Conservation (phyloP, 2,113 vertebrate species). For the Rhinolophus ferrumequinum region DNA sequence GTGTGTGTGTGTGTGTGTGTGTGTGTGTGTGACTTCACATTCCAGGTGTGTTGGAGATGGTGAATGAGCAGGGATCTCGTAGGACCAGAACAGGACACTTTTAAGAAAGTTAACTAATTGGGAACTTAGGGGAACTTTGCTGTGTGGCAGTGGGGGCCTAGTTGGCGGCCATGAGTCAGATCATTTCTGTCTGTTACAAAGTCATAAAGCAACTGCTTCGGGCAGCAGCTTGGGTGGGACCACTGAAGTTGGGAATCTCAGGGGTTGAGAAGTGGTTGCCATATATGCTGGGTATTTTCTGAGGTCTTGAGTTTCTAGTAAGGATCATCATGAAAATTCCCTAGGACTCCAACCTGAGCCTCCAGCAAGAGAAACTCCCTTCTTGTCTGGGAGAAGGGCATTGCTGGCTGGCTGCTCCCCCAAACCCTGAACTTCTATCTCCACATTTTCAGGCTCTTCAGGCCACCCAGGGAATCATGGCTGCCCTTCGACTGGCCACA, state of each 20-base stretch:
- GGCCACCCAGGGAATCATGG: not conserved
- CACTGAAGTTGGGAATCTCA: not conserved
- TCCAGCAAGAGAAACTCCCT: not conserved
- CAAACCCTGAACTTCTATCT: not conserved
- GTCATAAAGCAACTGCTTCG: slow-evolving; percentile 51
- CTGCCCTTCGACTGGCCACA: not conserved
- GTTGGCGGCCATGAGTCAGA: slow-evolving; percentile 65
- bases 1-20: not conserved
- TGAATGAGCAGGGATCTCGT: not conserved
- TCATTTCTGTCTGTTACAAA: slow-evolving; percentile 14
- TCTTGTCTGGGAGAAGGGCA: not conserved
- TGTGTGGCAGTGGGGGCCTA: not conserved
- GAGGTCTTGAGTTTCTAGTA: slow-evolving; percentile 33
- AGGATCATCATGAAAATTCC: slow-evolving; percentile 52
- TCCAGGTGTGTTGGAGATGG: not conserved
- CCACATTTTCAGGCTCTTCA: not conserved
- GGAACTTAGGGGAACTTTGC: slow-evolving; percentile 64
- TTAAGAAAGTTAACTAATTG: not conserved
- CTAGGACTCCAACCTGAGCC: slow-evolving; percentile 4
- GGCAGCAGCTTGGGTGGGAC: not conserved
- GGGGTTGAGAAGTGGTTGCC: not conserved
- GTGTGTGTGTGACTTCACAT: not conserved
- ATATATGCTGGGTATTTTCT: slow-evolving; percentile 52
- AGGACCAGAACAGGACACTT: not conserved
- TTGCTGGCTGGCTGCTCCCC: not conserved